Evolutionary conservation across 2,113 vertebrate genomes (phyloP), one percentile per base, ranked within the genome.

Genomic region (Hypomesus transpacificus): DNA sequence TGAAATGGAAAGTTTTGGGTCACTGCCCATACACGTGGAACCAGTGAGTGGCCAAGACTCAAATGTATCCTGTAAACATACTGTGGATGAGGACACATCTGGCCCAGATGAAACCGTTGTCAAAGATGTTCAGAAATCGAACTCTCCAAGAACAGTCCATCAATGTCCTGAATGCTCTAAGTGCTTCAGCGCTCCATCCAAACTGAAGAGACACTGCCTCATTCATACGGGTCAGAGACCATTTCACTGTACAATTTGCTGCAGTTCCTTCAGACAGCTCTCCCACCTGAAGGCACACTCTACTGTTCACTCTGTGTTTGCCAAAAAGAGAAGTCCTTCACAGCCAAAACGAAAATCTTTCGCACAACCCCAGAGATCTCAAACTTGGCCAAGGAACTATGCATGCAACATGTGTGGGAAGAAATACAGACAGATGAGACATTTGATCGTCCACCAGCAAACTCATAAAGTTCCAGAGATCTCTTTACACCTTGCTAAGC

Each of bases 151-250:
- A 53, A 66, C 58, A 34, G 50, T 84, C 66, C 91, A 86, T 75
- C 88, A 92, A 77, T 95, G 93, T 85, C 89, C 93, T 74, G 90
- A 89, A 85, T 94, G 92, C 84, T 89, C 90, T 71, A 94, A 95
- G 82, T 87, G 82, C 64, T 94, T 94, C 84, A 91, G 89, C 2
- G 93, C 93, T 58, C 81, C 90, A 78, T 94, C 92, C 72, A 94
- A 94, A 80, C 91, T 94, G 78, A 90, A 93, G 79, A 91, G 93
- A 67, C 93, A 94, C 78, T 94, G 92, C 82, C 90, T 95, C 82
- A 94, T 84, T 84, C 94, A 94, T 75, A 94, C 93, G 3, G 92
- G 92, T 73, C 93, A 94, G 82, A 94, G 91, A 75, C 93, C 93
- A 73, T 95, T 94, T 82, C 86, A 89, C 71, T 95, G 93, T 87